Evolutionary conservation across 2,113 vertebrate genomes (phyloP).

Genomic region (Origma solitaria): DNA sequence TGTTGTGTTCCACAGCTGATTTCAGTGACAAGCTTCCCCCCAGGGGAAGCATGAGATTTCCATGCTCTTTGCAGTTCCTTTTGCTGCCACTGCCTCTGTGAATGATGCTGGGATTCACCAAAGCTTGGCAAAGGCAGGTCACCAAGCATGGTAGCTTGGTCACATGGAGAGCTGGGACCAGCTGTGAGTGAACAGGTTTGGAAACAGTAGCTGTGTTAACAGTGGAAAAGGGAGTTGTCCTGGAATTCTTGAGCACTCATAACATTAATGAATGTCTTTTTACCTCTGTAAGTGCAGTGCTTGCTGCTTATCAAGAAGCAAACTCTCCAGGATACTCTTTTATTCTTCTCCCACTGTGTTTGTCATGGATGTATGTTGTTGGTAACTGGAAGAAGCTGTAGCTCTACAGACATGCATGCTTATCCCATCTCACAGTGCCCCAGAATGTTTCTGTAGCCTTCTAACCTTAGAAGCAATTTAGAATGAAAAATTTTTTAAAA

Average conservation of each 20-base stretch:
- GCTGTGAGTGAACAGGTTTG: neutral
- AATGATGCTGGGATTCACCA: neutral
- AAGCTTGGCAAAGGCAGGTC: neutral
- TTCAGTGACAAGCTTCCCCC: neutral
- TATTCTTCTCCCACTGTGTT: neutral
- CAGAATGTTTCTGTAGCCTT: neutral
- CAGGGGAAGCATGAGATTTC: neutral
- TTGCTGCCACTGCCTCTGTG: neutral
- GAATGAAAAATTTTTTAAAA: neutral
- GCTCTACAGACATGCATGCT: neutral
- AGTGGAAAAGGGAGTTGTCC: neutral
- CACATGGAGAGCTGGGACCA: neutral
- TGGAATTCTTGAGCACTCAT: neutral
- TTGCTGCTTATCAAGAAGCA: neutral
- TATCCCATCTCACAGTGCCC: neutral
- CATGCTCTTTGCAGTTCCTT: neutral
- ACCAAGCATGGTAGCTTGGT: neutral
- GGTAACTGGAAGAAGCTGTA: neutral
- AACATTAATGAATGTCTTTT: neutral
- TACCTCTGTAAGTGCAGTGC: neutral
- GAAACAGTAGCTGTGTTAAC: neutral
- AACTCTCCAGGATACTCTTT: neutral
- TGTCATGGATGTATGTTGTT: neutral
- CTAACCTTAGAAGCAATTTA: neutral
- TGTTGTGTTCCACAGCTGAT: neutral